Base-by-base conservation (phyloP, 2,888 invertebrate genomes). In the Apamea anceps region DNA sequence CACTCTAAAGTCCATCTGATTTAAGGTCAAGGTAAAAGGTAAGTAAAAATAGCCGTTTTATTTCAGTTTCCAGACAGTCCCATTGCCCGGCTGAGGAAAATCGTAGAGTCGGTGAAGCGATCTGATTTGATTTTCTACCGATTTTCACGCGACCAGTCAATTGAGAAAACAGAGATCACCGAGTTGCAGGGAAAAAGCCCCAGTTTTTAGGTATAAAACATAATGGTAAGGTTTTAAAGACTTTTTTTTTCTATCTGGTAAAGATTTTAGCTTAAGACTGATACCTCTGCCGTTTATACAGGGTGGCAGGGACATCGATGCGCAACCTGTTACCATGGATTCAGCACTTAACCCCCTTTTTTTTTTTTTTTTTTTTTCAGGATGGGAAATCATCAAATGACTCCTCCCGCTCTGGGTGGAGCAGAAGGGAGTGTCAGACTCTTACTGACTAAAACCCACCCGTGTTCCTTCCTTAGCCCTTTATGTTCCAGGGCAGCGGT, bases 101-200 rank as follows among this genome's bases (percentile, higher is more conserved):
- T 85, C 80, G 75, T 73, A 77, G 68, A 80, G 37, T 67, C 75
- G 12, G 57, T 71, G 75, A 57, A 82, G 79, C 79, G 80, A 28
- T 65, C 67, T 85, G 77, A 88, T 89, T 73, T 83, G 79, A 89
- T 87, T 85, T 87, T 80, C 72, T 79, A 82, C 75, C 77, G 83
- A 85, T 87, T 77, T 82, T 85, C 79, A 74, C 80, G 80, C 63
- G 81, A 71, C 76, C 83, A 87, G 89, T 89, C 87, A 85, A 63
- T 81, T 85, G 88, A 72, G 81, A 89, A 80, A 87, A 65, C 77
- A 79, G 67, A 81, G 88, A 85, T 82, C 85, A 87, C 42, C 62
- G 82, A 79, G 75, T 87, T 81, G 48, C 7, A 63, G 85, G 21
- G 65, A 1, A 70, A 74, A 79, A 42, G 37, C 72, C 67, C 21